Evolutionary conservation across 35 echinoderm and acorn worm genomes (phyloP).

Genomic region (Apostichopus californicus): DNA sequence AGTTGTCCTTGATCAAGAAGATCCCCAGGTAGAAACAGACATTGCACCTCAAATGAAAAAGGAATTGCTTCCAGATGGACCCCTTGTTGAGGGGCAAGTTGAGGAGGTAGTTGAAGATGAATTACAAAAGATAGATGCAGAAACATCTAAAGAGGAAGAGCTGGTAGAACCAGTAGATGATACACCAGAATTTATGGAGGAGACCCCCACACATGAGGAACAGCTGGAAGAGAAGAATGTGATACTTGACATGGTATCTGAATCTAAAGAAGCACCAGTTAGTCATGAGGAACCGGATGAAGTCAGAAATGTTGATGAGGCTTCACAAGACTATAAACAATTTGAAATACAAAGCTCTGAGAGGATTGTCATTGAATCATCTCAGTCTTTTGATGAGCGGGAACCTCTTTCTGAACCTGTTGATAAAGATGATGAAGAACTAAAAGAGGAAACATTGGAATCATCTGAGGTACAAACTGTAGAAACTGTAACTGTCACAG

Average conservation of each 20-base stretch:
- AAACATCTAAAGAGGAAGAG: not conserved
- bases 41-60: not conserved
- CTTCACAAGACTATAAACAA: not conserved
- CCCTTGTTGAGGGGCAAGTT: not conserved
- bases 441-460: not conserved
- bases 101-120: constrained; percentile 21
- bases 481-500: constrained; percentile 11
- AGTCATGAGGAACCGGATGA: not conserved
- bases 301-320: not conserved
- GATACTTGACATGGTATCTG: not conserved
- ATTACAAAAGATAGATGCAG: not conserved
- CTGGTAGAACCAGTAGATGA: not conserved
- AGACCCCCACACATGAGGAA: not conserved
- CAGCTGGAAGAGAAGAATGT: too few species aligned
- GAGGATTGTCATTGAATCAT: not conserved
- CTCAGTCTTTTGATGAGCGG: not conserved
- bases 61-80: not conserved
- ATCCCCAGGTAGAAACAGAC: too few species aligned
- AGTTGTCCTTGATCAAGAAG: too few species aligned
- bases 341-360: not conserved
- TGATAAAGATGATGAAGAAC: not conserved
- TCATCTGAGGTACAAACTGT: not conserved
- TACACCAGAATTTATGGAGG: not conserved
- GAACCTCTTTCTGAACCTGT: not conserved
- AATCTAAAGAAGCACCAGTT: not conserved